These are phyloP conservation scores for Sericinus montela DNA, from an alignment of 2,888 invertebrate species.

Conservation along the genomic window DNA sequence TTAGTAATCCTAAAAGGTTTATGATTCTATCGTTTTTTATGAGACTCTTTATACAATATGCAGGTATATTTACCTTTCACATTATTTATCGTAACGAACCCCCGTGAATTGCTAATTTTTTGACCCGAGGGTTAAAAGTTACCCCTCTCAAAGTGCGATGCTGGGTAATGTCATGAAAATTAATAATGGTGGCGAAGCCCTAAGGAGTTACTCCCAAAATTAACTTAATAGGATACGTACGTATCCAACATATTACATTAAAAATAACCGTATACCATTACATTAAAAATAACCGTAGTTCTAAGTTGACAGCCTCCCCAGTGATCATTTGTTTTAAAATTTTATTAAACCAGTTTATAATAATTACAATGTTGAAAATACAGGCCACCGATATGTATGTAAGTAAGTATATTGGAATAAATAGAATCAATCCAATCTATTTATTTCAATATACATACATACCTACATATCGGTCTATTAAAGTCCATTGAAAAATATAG, in stretches of 20 bases:
- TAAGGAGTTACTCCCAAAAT: conserved; percentile 30
- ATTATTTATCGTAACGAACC: conserved; percentile 14
- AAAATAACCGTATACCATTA: conserved; percentile 15
- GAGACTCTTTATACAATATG: background rate
- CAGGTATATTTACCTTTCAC: conserved; percentile 10
- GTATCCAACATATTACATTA: conserved; percentile 12
- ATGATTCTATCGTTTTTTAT: too few relatives aligned
- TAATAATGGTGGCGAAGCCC: conserved; percentile 26
- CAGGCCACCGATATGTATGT: too few relatives aligned
- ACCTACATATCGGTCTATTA: too few relatives aligned
- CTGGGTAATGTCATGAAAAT: conserved; percentile 22
- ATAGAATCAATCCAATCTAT: too few relatives aligned
- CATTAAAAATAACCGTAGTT: conserved; percentile 14
- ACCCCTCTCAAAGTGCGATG: conserved; percentile 16
- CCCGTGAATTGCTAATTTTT: conserved; percentile 19
- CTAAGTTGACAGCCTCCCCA: conserved; percentile 8
- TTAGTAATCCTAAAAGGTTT: too few relatives aligned
- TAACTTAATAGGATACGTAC: conserved; percentile 23
- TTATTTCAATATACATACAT: too few relatives aligned
- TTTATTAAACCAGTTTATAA: conserved; percentile 4
- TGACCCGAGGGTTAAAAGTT: conserved; percentile 17
- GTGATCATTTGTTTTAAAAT: conserved; percentile 10
- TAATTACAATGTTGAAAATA: too few relatives aligned
- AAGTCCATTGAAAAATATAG: too few relatives aligned
- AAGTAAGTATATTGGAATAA: too few relatives aligned